Conservation (phyloP, 1,140 invertebrate species). For the fruit fly (Drosophila melanogaster) region Release_6_plus_ISO1_MT NC_004354.4:11226501-11227000, state of each 20-base stretch:
- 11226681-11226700: not conserved
- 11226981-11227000: slow-evolving; percentile 15
- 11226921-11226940: slow-evolving; percentile 18
- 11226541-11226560: slow-evolving; percentile 40
- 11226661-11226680: not conserved
- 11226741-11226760: slow-evolving; percentile 16
- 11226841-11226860: slow-evolving; percentile 6
- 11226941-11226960: slow-evolving; percentile 2
- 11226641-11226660: not conserved
- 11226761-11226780: slow-evolving; percentile 42
- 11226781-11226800: slow-evolving; percentile 38
- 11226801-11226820: slow-evolving; percentile 58
- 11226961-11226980: slow-evolving; percentile 1
- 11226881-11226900: slow-evolving; percentile 25
- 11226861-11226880: not conserved
- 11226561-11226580: slow-evolving; percentile 1
- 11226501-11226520: slow-evolving; percentile 71
- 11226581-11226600: slow-evolving; percentile 41
- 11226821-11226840: slow-evolving; percentile 4
- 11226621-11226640: slow-evolving; percentile 28
- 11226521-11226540: slow-evolving; percentile 37
- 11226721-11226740: not conserved
- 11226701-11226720: slow-evolving; percentile 1
- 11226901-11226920: slow-evolving; percentile 34
- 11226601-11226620: slow-evolving; percentile 28